Base-by-base conservation (phyloP, 64 coral and sea anemone genomes). In the Dendrophyllia cribrosa region DNA sequence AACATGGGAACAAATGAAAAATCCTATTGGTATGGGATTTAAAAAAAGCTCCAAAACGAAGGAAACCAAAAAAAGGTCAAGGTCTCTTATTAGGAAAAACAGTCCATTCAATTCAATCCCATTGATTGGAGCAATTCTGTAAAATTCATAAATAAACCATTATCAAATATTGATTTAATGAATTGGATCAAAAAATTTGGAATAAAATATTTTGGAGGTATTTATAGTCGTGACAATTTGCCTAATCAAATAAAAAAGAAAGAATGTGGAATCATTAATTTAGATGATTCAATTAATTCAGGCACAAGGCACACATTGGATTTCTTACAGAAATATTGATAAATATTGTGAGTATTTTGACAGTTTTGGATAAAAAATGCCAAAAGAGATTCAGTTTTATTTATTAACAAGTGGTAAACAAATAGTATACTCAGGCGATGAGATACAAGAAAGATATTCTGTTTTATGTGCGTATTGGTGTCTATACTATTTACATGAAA, bases 181-280 rank as follows among this genome's bases (percentile, higher is more conserved):
- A 49, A 85, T 22, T 60, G 66, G 66, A 26, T 92, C 1, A 19
- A 92, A 13, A n/a, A 92, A 4, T 52, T 61, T 61, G n/a, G 2
- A 0, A 92, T 92, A 45, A 78, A 34, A 34, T 2, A 34, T 34
- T 34, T 34, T 34, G 0, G 34, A 2, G 2, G 34, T 34, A 34
- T 34, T 51, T 93, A 55, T 61, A 68, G 45, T 69, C 63, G 61
- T 43, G 62, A 93, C 48, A 67, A 3, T 43, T 74, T 93, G 78
- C 91, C 91, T 45, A 22, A 81, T 45, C 79, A 76, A 21, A 56
- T 21, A 47, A 88, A 78, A 44, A 79, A 77, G 34, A 34, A 34
- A 53, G 91, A 88, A 59, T 87, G 73, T 87, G 91, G 83, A 0
- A 79, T 93, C 6, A 88, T 88, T 3, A 93, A 93, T 71, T 13